Evolutionary conservation across 2,113 vertebrate species (phyloP).

Genomic region (human): DNA sequence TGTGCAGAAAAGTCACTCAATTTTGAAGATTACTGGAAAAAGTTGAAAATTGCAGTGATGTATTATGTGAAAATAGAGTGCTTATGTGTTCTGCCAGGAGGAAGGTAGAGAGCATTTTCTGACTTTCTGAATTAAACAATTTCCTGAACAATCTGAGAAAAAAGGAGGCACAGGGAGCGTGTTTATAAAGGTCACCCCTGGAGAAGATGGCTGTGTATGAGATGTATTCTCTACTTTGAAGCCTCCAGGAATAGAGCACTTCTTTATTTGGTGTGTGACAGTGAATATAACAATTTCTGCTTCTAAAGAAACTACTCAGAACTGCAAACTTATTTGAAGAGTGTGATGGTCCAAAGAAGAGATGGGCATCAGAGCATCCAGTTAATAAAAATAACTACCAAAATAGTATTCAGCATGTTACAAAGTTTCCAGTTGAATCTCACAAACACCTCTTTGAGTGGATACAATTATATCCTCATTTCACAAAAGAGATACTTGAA

Average conservation of each 20-base stretch:
- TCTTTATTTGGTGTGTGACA: background rate
- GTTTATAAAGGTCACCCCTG: background rate
- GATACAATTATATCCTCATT: background rate
- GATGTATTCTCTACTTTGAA: background rate
- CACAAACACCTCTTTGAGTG: background rate
- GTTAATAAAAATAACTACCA: background rate
- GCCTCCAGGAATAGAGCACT: background rate
- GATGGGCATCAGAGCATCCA: background rate
- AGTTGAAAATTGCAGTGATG: background rate
- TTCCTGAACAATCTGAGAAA: conserved; percentile 6
- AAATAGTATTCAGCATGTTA: background rate
- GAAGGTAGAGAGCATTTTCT: background rate
- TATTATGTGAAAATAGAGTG: background rate
- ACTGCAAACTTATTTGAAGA: background rate
- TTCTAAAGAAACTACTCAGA: background rate
- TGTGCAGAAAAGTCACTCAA: background rate
- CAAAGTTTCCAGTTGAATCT: background rate
- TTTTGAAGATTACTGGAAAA: conserved; percentile 44
- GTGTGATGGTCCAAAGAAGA: background rate
- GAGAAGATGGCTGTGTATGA: background rate
- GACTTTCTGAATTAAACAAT: background rate
- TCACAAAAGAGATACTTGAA: background rate
- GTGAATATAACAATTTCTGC: background rate
- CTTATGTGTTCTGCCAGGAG: conserved; percentile 5
- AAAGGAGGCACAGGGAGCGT: background rate